A percentile compares a stretch with the other conserved stretches of the same genome.
Conservation (phyloP, 2,888 invertebrate genomes). For the Oligia fasciuncula region DNA sequence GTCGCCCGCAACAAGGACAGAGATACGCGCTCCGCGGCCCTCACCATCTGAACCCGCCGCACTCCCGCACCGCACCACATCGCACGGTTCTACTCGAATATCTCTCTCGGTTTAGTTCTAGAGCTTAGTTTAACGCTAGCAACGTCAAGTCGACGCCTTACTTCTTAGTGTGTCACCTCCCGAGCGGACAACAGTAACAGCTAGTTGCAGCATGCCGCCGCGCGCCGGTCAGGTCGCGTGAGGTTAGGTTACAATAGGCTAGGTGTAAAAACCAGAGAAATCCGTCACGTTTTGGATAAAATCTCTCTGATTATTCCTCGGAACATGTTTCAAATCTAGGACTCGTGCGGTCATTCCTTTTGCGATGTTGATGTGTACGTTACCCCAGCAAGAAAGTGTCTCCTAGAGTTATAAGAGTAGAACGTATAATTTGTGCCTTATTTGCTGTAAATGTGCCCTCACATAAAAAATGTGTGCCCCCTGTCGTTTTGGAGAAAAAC, state of each 20-base stretch:
- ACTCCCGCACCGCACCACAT: background rate
- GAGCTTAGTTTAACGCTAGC: constrained; percentile 71
- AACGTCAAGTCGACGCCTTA: constrained; percentile 51
- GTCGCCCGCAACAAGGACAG: constrained; percentile 96
- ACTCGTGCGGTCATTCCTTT: no score
- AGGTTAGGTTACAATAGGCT: constrained; percentile 65
- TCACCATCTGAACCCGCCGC: background rate
- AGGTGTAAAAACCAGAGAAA: constrained; percentile 74
- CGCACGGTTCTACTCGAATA: constrained; percentile 22
- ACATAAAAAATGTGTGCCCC: no score
- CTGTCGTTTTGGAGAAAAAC: no score
- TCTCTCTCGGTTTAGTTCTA: constrained; percentile 57
- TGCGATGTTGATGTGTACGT: no score
- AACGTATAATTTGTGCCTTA: no score
- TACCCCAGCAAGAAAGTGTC: no score
- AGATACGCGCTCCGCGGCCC: constrained; percentile 93
- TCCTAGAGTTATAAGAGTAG: no score
- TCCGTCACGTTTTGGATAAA: constrained; percentile 63
- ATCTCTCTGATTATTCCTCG: constrained; percentile 35
- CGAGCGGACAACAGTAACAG: constrained; percentile 10
- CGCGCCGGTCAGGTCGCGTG: constrained; percentile 1
- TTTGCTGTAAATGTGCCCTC: no score
- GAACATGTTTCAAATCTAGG: background rate
- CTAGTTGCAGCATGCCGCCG: constrained; percentile 9
- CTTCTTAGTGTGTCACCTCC: constrained; percentile 32